These are phyloP conservation scores for Flexamia atlantica DNA, from an alignment of 2,888 invertebrate genomes.

Conservation along the genomic window DNA sequence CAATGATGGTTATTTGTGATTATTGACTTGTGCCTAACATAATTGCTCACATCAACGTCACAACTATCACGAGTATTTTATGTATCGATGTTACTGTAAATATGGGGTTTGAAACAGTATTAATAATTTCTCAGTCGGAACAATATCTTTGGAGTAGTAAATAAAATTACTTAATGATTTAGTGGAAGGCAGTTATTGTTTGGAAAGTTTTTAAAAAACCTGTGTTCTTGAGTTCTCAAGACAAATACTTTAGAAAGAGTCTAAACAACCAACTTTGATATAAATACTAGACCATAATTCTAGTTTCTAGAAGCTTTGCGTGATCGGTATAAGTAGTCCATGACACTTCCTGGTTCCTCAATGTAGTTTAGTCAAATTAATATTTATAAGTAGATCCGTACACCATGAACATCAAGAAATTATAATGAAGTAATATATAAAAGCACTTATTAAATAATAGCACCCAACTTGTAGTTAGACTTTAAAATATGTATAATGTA, in stretches of 20 bases:
- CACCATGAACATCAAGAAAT: slow-evolving; percentile 7
- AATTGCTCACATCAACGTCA: slow-evolving; percentile 11
- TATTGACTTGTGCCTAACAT: slow-evolving; percentile 16
- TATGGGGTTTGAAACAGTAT: not conserved
- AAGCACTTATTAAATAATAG: slow-evolving; percentile 22
- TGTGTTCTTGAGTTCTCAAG: too few relatives aligned
- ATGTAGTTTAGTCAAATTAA: slow-evolving; percentile 19
- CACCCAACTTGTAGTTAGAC: not conserved
- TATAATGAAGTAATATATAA: not conserved
- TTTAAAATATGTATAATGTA: not conserved
- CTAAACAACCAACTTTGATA: too few relatives aligned
- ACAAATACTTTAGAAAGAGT: too few relatives aligned
- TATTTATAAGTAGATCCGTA: not conserved
- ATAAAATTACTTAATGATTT: too few relatives aligned
- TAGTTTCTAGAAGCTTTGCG: not conserved
- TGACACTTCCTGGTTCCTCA: slow-evolving; percentile 25
- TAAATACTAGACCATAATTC: too few relatives aligned
- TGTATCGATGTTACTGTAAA: not conserved
- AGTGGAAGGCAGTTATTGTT: too few relatives aligned
- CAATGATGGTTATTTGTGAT: not conserved
- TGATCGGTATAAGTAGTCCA: not conserved
- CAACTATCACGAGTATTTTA: slow-evolving; percentile 8
- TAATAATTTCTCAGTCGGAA: not conserved
- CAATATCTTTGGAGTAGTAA: too few relatives aligned
- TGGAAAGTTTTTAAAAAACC: too few relatives aligned